Evolutionary conservation across 2,888 invertebrate species (phyloP), one percentile per base, ranked within the genome.

Genomic region (Aethes cnicana): DNA sequence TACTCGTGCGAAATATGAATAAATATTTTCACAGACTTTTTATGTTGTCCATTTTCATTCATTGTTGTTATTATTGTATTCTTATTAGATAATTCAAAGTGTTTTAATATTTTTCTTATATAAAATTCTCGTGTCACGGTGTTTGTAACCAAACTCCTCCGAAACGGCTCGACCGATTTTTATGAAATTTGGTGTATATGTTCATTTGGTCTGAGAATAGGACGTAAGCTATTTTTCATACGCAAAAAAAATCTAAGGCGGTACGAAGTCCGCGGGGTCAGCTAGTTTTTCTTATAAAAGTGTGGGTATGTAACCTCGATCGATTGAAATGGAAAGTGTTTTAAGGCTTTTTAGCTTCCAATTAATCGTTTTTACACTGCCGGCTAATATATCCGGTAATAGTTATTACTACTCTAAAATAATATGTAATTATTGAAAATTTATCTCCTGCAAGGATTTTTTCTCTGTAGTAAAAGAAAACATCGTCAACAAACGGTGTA

Each of bases 321-420:
- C 7, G 9, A 9, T 12, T n/a, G 46, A 52, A 33, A 52, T 33
- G 25, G 52, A 52, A 52, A 52, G 52, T 52, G 52, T 46, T 52
- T 44, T 18, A 37, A 46, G 32, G 44, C 32, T 46, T 46, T 46
- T 46, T 39, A 11, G 28, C 14, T 30, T 14, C 32, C 32, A 52
- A 52, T 46, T 32, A 46, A 52, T 23, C 39, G 37, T 14, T 37
- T 52, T 39, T 32, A 39, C 20, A 35, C 32, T 4, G 18, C 14
- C 8, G 4, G 18, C 33, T 32, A 32, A 37, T 46, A 26, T 32
- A 33, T 50, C 43, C 43, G 36, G 36, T 18, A 33, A 20, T 21
- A 36, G 14, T 36, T 28, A 37, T 20, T 37, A 23, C 28, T 30
- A 18, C n/a, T n/a, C n/a, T n/a, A n/a, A n/a, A n/a, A n/a, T n/a